Conservation (phyloP, 2,888 invertebrate species). For the Diaperis boleti region DNA sequence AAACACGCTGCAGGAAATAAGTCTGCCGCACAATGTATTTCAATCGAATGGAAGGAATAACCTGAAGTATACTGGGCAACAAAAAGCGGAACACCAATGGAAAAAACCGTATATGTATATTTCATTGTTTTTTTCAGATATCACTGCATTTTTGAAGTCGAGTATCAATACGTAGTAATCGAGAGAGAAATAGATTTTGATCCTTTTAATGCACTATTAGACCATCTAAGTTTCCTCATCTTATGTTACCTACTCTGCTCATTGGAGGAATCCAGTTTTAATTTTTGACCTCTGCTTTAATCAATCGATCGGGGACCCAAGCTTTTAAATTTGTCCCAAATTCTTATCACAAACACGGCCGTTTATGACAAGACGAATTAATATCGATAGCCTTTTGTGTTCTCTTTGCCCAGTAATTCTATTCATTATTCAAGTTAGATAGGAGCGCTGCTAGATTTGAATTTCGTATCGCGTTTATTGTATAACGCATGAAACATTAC, state of each 20-base stretch:
- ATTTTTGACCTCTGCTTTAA: no score
- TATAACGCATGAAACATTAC: slow-evolving; percentile 12
- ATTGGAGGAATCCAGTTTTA: no score
- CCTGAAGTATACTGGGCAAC: slow-evolving; percentile 9
- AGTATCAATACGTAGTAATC: no score
- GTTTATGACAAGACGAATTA: slow-evolving; percentile 3
- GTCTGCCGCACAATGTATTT: slow-evolving; percentile 20
- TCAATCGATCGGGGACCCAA: slow-evolving; percentile 2
- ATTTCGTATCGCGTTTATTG: slow-evolving; percentile 14
- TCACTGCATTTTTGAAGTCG: no score
- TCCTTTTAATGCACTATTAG: no score
- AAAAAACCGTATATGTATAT: no score
- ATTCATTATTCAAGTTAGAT: slow-evolving; percentile 13
- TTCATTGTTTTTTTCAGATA: no score
- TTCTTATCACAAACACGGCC: background rate
- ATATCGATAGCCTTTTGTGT: slow-evolving; percentile 12
- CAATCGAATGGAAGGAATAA: slow-evolving; percentile 24
- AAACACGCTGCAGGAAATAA: slow-evolving; percentile 32
- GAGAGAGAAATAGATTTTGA: no score
- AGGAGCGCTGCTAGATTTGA: slow-evolving; percentile 17
- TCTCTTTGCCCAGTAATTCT: slow-evolving; percentile 9
- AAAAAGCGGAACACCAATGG: no score
- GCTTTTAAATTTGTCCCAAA: background rate
- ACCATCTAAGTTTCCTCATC: no score
- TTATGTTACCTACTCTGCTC: no score